These are phyloP conservation scores for Heteractis magnifica DNA, from an alignment of 92 coral and sea anemone genomes.

Conservation along the genomic window DNA sequence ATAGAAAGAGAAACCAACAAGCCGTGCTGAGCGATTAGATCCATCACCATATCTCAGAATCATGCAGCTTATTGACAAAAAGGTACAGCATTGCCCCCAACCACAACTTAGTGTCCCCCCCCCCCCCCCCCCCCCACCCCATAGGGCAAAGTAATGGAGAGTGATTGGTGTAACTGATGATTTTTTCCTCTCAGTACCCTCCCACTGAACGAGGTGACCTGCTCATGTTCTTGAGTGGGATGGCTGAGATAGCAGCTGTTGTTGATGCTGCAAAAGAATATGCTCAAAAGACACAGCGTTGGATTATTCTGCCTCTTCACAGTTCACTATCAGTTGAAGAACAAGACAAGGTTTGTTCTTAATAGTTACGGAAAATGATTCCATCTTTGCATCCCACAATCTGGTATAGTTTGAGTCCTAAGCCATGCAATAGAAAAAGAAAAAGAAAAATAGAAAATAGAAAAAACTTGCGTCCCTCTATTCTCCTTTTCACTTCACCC, in stretches of 20 bases:
- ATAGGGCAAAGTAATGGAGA: too few relatives aligned
- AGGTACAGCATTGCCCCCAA: constrained; percentile 48
- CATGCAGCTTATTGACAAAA: constrained; percentile 91
- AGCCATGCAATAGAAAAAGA: too few relatives aligned
- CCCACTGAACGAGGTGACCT: constrained; percentile 90
- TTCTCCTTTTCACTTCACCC: too few relatives aligned
- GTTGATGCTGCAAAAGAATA: constrained; percentile 97
- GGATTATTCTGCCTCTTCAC: constrained; percentile 93
- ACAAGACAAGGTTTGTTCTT: constrained; percentile 79
- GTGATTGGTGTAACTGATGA: too few relatives aligned
- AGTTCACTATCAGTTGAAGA: constrained; percentile 98
- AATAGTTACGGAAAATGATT: not conserved
- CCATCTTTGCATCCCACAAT: not conserved
- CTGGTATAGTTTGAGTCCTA: too few relatives aligned
- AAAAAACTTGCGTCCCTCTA: too few relatives aligned
- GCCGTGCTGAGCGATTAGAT: constrained; percentile 89
- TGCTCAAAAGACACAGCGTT: constrained; percentile 92
- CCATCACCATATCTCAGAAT: constrained; percentile 96
- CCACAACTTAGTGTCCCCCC: too few relatives aligned
- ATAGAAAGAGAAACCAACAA: constrained; percentile 56
- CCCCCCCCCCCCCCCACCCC: too few relatives aligned
- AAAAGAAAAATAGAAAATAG: too few relatives aligned
- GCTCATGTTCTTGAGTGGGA: constrained; percentile 89
- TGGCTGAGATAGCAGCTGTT: constrained; percentile 94
- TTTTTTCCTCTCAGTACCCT: constrained; percentile 52